phyloP scores from a whole-genome alignment of 2,797 vertebrate species.

The Esox masquinongy region DNA sequence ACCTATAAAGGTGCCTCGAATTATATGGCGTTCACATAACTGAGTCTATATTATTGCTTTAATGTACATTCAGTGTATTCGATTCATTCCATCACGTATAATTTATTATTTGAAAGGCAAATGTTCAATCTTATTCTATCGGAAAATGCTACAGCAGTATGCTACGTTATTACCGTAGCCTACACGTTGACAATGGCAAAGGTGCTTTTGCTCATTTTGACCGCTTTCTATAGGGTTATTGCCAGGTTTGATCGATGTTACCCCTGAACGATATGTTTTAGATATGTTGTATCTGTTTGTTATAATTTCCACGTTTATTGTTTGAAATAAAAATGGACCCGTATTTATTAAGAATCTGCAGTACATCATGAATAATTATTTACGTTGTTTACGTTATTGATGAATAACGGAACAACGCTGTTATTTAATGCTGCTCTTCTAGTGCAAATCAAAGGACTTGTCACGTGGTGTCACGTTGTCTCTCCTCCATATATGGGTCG shows the following conservation, averaged over 20 bases:
- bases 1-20: slow-evolving; percentile 73
- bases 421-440: background rate
- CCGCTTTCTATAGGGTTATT: background rate
- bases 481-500: background rate
- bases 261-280: background rate
- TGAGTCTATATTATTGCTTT: background rate
- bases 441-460: background rate
- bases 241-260: background rate
- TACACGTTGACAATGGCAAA: slow-evolving; percentile 58
- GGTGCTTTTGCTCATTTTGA: slow-evolving; percentile 38
- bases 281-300: background rate
- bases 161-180: slow-evolving; percentile 21
- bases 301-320: background rate
- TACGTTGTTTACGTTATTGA: slow-evolving; percentile 4
- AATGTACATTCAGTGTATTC: background rate
- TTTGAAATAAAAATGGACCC: background rate
- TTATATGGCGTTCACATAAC: slow-evolving; percentile 2
- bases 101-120: background rate
- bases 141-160: slow-evolving; percentile 9
- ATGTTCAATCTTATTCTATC: background rate
- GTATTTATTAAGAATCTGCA: background rate
- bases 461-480: background rate
- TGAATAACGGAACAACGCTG: background rate
- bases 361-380: background rate
- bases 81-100: background rate